These are phyloP conservation scores for Chrosomus eos DNA, from an alignment of 2,797 vertebrate species.

Conservation along the genomic window DNA sequence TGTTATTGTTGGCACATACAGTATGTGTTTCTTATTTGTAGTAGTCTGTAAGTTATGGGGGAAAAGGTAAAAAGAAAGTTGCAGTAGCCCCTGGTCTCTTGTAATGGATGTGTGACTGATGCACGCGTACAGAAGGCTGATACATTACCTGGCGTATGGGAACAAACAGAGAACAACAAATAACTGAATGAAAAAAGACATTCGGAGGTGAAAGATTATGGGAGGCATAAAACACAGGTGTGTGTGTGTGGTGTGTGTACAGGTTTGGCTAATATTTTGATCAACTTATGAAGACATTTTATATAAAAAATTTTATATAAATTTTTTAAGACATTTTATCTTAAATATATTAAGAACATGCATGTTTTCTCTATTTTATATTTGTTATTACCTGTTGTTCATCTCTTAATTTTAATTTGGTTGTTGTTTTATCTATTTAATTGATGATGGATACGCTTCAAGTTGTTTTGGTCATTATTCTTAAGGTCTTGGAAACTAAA, in stretches of 20 bases:
- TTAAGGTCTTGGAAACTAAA: neutral
- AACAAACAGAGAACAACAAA: conserved; percentile 13
- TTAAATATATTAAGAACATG: neutral
- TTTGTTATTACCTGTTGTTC: neutral
- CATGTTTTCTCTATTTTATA: neutral
- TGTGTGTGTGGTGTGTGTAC: neutral
- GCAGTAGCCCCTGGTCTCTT: neutral
- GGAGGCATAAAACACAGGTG: neutral
- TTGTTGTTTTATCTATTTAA: neutral
- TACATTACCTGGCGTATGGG: neutral
- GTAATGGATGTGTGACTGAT: neutral
- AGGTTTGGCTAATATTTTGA: neutral
- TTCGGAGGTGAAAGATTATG: neutral
- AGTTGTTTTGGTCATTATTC: neutral
- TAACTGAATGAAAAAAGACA: conserved; percentile 1
- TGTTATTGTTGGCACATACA: neutral
- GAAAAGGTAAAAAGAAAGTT: too few relatives aligned
- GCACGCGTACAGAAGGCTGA: neutral
- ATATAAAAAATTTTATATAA: neutral
- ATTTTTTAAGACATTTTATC: too few relatives aligned
- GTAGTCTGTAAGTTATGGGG: neutral
- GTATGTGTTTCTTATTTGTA: neutral
- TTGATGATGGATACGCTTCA: neutral
- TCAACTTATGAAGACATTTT: neutral
- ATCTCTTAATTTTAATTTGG: neutral